Evolutionary conservation across 2,888 invertebrate species (phyloP).

Genomic region (Drosophila macrothrix): DNA sequence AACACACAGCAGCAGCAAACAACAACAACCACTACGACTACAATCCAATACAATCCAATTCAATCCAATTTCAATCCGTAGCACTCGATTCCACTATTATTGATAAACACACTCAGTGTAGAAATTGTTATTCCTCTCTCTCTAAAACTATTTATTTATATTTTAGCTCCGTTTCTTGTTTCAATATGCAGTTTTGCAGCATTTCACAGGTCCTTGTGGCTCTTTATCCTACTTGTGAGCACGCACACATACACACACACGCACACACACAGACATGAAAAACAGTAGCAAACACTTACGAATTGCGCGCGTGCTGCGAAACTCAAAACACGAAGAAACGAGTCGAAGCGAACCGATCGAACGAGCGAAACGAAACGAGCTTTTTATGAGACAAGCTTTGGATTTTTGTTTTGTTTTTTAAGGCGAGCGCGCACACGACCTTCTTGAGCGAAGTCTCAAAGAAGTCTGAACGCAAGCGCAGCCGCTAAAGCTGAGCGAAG

Average conservation of each 20-base stretch:
- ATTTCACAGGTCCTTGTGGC: slow-evolving; percentile 49
- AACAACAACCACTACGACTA: slow-evolving; percentile 21
- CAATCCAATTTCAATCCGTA: slow-evolving; percentile 44
- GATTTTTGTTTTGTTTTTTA: not conserved
- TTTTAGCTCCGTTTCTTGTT: slow-evolving; percentile 12
- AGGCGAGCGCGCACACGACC: slow-evolving; percentile 80
- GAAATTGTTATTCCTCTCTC: slow-evolving; percentile 46
- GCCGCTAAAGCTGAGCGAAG: slow-evolving; percentile 61
- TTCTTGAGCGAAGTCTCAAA: slow-evolving; percentile 85
- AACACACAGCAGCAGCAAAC: slow-evolving; percentile 22
- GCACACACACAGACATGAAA: slow-evolving; percentile 26
- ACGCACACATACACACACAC: slow-evolving; percentile 32
- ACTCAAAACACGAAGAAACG: slow-evolving; percentile 8
- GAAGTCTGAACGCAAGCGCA: slow-evolving; percentile 84
- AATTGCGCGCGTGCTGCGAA: slow-evolving; percentile 26
- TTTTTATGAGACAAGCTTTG: slow-evolving; percentile 28
- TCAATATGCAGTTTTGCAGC: slow-evolving; percentile 10
- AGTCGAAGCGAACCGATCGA: slow-evolving; percentile 18
- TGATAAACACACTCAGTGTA: slow-evolving; percentile 40
- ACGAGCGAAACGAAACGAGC: slow-evolving; percentile 32
- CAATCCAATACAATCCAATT: slow-evolving; percentile 34
- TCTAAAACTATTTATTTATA: slow-evolving; percentile 2
- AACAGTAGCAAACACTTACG: slow-evolving; percentile 47
- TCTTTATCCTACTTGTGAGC: slow-evolving; percentile 33
- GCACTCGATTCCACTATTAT: slow-evolving; percentile 41